Evolutionary conservation across 2,888 invertebrate genomes (phyloP), one percentile per base, ranked within the genome.

Genomic region (Thymelicus sylvestris): DNA sequence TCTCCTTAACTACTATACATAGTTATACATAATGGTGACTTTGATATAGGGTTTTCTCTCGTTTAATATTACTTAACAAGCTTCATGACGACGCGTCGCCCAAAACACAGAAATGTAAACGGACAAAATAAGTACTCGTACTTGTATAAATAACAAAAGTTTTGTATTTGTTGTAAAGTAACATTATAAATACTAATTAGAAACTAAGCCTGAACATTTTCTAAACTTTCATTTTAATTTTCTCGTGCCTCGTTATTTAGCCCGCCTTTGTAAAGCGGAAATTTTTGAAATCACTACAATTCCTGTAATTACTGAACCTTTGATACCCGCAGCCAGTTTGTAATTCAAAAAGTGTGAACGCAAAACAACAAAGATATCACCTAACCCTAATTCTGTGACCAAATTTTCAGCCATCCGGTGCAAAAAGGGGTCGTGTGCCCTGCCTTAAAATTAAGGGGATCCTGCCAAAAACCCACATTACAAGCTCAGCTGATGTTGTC

Each of bases 401-500:
- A 76, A 76, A 78, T 63, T 77, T 81, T 78, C 72, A 67, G 74
- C 70, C 50, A 59, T 73, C 72, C 24, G 50, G 67, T 52, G 72
- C 76, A 80, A 84, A 84, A 81, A 79, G 80, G 81, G 75, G 77
- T 78, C 70, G 75, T 77, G 76, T 74, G 57, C 68, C 68, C 74
- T 78, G 75, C 79, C 78, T 73, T 73, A 73, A 79, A 83, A 81
- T 82, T 78, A 79, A 76, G 77, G 73, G 74, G 19, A 59, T 39
- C 72, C 77, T 76, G 74, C 77, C 77, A 75, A 75, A 75, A 69
- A 74, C 76, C 76, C 75, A 76, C 79, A 80, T 82, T 81, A 80
- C 75, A 78, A 69, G 77, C 79, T 81, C 80, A 81, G 50, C 55
- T 55, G 80, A 80, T 79, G 82, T 77, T 79, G 82, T 76, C 76